These are phyloP conservation scores for Morone saxatilis DNA, from an alignment of 2,113 vertebrate species.

Conservation along the genomic window DNA sequence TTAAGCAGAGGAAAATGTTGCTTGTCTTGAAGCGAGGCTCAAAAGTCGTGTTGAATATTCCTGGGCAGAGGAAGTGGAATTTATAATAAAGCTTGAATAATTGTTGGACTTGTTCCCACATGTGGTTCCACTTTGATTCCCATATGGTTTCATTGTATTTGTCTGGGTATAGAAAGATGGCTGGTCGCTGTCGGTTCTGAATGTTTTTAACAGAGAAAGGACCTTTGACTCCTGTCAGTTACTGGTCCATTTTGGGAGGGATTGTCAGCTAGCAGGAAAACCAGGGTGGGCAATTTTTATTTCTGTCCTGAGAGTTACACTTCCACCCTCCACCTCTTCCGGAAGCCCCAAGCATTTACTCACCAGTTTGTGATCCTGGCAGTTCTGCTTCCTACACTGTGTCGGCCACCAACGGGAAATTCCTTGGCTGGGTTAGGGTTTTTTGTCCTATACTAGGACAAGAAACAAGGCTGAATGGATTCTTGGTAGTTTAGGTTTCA, in stretches of 20 bases:
- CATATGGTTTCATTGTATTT: slow-evolving; percentile 70
- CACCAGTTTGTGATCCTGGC: slow-evolving; percentile 65
- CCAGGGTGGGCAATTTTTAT: slow-evolving; percentile 57
- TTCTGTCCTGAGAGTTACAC: slow-evolving; percentile 52
- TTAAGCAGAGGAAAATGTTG: slow-evolving; percentile 45
- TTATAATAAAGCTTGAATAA: slow-evolving; percentile 63
- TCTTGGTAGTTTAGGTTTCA: slow-evolving; percentile 65
- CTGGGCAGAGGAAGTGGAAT: slow-evolving; percentile 61
- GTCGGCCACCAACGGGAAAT: slow-evolving; percentile 68
- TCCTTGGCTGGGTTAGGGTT: slow-evolving; percentile 65
- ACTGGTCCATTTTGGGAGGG: slow-evolving; percentile 45
- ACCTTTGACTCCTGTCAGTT: slow-evolving; percentile 54
- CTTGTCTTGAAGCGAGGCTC: slow-evolving; percentile 40
- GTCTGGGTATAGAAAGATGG: slow-evolving; percentile 49
- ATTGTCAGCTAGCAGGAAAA: slow-evolving; percentile 48
- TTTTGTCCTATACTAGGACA: slow-evolving; percentile 41
- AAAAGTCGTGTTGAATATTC: slow-evolving; percentile 59
- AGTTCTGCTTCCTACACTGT: slow-evolving; percentile 54
- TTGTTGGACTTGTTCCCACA: slow-evolving; percentile 57
- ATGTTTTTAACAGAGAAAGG: slow-evolving; percentile 59
- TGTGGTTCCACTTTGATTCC: slow-evolving; percentile 68
- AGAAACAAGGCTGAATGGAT: slow-evolving; percentile 45
- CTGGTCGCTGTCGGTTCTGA: slow-evolving; percentile 35
- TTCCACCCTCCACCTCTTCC: slow-evolving; percentile 49
- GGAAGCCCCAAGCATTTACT: slow-evolving; percentile 65